Conservation (phyloP, 2,888 invertebrate genomes). For the Ornithoptera priamus region DNA sequence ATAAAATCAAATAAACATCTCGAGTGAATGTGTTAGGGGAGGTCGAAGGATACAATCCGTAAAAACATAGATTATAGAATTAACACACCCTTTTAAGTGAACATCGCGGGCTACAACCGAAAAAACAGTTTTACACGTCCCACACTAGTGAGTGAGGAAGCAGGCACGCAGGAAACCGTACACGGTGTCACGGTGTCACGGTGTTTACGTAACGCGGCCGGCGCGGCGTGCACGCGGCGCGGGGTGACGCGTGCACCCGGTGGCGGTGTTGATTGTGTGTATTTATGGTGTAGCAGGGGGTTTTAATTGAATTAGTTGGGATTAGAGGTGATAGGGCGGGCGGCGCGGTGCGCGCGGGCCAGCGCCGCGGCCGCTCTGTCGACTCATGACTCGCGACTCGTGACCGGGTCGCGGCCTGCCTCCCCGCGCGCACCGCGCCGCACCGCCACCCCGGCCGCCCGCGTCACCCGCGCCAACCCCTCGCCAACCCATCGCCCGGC, state of each 20-base stretch:
- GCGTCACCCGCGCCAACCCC: too few species aligned
- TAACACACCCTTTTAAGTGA: slow-evolving; percentile 29
- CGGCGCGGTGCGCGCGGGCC: slow-evolving; percentile 68
- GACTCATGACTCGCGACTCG: slow-evolving; percentile 45
- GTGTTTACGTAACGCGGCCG: slow-evolving; percentile 27
- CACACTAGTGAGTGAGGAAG: slow-evolving; percentile 22
- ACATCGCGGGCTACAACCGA: slow-evolving; percentile 25
- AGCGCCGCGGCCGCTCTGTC: slow-evolving; percentile 76
- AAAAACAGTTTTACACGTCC: slow-evolving; percentile 29
- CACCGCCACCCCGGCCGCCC: slow-evolving; percentile 30
- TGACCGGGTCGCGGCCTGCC: slow-evolving; percentile 70
- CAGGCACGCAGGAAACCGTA: slow-evolving; percentile 17
- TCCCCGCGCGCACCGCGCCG: slow-evolving; percentile 36
- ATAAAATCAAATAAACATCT: slow-evolving; percentile 8
- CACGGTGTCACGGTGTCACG: slow-evolving; percentile 4
- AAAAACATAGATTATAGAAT: slow-evolving; percentile 22
- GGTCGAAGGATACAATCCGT: slow-evolving; percentile 6
- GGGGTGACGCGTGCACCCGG: background rate
- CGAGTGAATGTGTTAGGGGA: slow-evolving; percentile 2
- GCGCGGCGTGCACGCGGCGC: background rate
- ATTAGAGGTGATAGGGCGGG: slow-evolving; percentile 33
- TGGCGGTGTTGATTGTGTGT: slow-evolving; percentile 12
- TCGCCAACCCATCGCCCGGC: too few species aligned
- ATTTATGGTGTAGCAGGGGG: slow-evolving; percentile 14
- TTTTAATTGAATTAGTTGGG: slow-evolving; percentile 25